Conservation (phyloP, 2,113 vertebrate species). For the Mobula hypostoma region DNA sequence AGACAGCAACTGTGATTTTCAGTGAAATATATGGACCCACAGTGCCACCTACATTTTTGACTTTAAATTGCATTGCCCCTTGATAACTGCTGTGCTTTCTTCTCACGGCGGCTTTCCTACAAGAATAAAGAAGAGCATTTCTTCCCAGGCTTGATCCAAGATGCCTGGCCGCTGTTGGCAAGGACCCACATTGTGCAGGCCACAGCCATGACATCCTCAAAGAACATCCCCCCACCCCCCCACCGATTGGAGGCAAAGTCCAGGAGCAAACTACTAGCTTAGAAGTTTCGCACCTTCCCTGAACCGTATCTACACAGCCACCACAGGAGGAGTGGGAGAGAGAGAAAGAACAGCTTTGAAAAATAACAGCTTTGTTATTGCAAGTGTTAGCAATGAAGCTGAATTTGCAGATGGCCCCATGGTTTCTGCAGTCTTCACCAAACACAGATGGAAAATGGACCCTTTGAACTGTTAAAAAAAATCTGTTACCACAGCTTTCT, state of each 20-base stretch:
- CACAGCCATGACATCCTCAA: constrained; percentile 84
- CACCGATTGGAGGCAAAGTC: constrained; percentile 63
- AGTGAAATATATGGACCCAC: constrained; percentile 54
- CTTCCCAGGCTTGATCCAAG: constrained; percentile 87
- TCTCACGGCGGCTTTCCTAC: constrained; percentile 63
- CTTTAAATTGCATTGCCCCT: constrained; percentile 61
- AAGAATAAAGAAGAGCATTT: constrained; percentile 74
- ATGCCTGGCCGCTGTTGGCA: constrained; percentile 75
- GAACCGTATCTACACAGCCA: constrained; percentile 78
- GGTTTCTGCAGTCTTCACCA: constrained; percentile 73
- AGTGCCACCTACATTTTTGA: constrained; percentile 82
- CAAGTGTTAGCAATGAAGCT: constrained; percentile 84
- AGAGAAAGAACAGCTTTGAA: constrained; percentile 82
- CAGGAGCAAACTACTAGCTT: constrained; percentile 76
- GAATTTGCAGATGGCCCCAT: constrained; percentile 89
- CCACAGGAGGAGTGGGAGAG: constrained; percentile 76
- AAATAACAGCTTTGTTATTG: constrained; percentile 99
- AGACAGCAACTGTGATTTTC: constrained; percentile 48
- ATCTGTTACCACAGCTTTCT: constrained; percentile 63
- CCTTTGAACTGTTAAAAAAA: constrained; percentile 69
- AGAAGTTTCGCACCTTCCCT: constrained; percentile 93
- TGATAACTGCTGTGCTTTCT: constrained; percentile 48
- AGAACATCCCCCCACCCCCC: constrained; percentile 59
- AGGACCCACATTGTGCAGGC: constrained; percentile 91
- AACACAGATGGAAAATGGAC: constrained; percentile 74